phyloP scores from a whole-genome alignment of 1,140 invertebrate genomes.

The Steinernema feltiae region DNA sequence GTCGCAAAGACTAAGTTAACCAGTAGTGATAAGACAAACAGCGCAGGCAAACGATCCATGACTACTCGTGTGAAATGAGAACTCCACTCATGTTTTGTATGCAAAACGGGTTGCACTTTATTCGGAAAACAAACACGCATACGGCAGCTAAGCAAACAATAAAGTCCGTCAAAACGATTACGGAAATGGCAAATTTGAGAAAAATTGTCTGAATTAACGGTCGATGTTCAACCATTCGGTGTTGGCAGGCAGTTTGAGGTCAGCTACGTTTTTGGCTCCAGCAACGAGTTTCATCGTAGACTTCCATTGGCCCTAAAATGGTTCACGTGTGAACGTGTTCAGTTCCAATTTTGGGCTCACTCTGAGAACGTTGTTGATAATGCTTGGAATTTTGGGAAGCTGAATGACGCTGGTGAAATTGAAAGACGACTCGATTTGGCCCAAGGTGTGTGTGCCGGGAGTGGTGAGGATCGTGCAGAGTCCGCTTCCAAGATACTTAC shows the following conservation, averaged over 20 bases:
- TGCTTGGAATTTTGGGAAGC: slow-evolving; percentile 7
- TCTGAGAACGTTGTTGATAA: not conserved
- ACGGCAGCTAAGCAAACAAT: not conserved
- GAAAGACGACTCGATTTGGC: slow-evolving; percentile 7
- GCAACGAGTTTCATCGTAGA: not conserved
- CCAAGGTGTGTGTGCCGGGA: slow-evolving; percentile 17
- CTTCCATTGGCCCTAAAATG: slow-evolving; percentile 6
- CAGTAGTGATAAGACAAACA: not conserved
- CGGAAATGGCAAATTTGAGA: too few relatives aligned
- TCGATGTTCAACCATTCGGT: slow-evolving; percentile 13
- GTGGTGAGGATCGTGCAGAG: slow-evolving; percentile 8
- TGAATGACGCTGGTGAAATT: slow-evolving; percentile 17
- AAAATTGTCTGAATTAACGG: not conserved
- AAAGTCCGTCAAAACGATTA: too few relatives aligned
- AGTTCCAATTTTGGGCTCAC: not conserved
- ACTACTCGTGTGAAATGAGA: not conserved
- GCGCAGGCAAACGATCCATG: not conserved
- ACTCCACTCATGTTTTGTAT: not conserved
- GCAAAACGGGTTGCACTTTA: not conserved
- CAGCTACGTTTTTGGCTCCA: not conserved
- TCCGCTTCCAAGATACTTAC: not conserved
- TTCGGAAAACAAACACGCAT: not conserved
- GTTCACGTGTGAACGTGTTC: not conserved
- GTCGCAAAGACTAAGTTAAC: not conserved
- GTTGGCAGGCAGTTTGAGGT: slow-evolving; percentile 21